Conservation (phyloP, 2,113 vertebrate species). For the Saguinus imperator region DNA sequence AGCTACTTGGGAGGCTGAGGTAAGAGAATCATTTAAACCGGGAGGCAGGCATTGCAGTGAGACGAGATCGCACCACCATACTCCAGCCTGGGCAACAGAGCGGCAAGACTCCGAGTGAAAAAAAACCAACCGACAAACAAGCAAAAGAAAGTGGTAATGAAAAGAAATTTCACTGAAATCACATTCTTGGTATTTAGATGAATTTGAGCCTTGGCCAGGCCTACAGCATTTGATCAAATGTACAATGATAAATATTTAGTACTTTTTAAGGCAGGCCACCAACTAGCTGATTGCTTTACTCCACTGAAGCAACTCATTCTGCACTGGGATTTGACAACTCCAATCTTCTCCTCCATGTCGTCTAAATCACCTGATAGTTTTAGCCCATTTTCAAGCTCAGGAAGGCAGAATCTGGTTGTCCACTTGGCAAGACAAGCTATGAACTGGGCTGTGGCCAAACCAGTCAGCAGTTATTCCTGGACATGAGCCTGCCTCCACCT, state of each 20-base stretch:
- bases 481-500: neutral
- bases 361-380: neutral
- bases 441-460: neutral
- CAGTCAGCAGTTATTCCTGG: neutral
- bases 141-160: neutral
- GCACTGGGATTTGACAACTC: neutral
- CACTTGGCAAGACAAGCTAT: neutral
- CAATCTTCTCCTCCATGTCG: neutral
- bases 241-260: neutral
- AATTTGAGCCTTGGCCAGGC: neutral
- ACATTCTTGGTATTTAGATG: neutral
- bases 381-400: neutral
- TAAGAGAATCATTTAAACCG: too few relatives aligned
- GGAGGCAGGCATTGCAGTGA: too few relatives aligned
- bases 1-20: too few relatives aligned
- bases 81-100: too few relatives aligned
- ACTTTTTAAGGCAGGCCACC: neutral
- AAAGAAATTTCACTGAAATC: neutral
- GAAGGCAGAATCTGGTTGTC: neutral
- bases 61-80: too few relatives aligned
- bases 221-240: neutral
- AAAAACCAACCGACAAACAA: too few relatives aligned
- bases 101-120: too few relatives aligned
- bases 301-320: neutral
- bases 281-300: neutral